phyloP scores from a whole-genome alignment of 2,888 invertebrate genomes.

The Marasmarcha lunaedactyla region DNA sequence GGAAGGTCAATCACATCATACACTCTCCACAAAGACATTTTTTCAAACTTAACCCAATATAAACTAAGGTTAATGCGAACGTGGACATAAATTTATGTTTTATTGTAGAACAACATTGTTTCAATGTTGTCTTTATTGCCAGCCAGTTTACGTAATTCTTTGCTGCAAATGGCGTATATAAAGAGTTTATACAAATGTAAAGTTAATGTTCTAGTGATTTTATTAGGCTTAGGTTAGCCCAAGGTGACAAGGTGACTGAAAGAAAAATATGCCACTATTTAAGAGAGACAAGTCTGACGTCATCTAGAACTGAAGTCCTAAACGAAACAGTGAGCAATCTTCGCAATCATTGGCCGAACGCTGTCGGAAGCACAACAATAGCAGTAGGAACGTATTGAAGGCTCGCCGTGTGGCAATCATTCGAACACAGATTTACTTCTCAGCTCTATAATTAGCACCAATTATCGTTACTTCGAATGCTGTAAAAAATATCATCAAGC shows the following conservation, averaged over 20 bases:
- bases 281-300: no score
- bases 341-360: no score
- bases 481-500: conserved; percentile 19
- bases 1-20: conserved; percentile 35
- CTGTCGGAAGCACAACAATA: conserved; percentile 23
- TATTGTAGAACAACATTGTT: neutral
- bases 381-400: conserved; percentile 18
- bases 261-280: no score
- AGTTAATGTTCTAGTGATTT: no score
- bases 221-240: no score
- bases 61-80: neutral
- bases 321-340: no score
- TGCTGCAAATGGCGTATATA: no score
- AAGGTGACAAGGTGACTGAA: no score
- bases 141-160: no score
- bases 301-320: no score
- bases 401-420: conserved; percentile 27
- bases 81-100: neutral
- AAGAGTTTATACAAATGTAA: no score
- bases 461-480: conserved; percentile 24
- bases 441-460: conserved; percentile 23
- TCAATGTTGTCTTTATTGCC: neutral
- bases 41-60: no score
- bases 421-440: conserved; percentile 21
- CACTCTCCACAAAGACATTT: neutral